phyloP scores from a whole-genome alignment of 2,888 invertebrate genomes.

The Sceliomorpha sp. region DNA sequence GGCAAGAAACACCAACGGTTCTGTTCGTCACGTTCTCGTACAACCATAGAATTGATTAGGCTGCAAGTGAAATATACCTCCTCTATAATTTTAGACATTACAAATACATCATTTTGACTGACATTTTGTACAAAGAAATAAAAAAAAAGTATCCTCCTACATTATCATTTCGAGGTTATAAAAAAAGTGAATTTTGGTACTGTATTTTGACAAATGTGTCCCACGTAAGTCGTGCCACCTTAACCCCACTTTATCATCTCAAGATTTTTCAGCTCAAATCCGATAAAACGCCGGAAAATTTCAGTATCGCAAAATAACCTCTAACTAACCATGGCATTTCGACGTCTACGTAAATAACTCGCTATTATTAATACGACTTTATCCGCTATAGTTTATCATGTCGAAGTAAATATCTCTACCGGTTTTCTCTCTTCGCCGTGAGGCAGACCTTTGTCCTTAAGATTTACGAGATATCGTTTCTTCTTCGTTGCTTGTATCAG shows the following conservation, averaged over 20 bases:
- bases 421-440: slow-evolving; percentile 15
- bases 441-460: no score
- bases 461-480: no score
- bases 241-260: no score
- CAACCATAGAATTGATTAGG: neutral
- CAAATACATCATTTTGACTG: no score
- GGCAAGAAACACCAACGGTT: slow-evolving; percentile 4
- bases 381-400: slow-evolving; percentile 20
- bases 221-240: no score
- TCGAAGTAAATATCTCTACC: slow-evolving; percentile 21
- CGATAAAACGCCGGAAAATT: neutral
- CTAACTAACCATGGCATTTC: slow-evolving; percentile 6
- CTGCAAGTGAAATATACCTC: neutral
- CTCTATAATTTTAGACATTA: no score
- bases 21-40: slow-evolving; percentile 7
- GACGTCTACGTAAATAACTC: slow-evolving; percentile 12
- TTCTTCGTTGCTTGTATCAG: no score
- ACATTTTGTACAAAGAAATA: no score
- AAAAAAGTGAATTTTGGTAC: no score
- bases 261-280: neutral
- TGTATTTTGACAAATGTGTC: no score
- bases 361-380: slow-evolving; percentile 21
- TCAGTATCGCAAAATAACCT: slow-evolving; percentile 7
- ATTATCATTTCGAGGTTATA: no score
- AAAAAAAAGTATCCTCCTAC: no score